phyloP scores from a whole-genome alignment of 2,888 invertebrate species.

The Lasioglossum zephyrum region DNA sequence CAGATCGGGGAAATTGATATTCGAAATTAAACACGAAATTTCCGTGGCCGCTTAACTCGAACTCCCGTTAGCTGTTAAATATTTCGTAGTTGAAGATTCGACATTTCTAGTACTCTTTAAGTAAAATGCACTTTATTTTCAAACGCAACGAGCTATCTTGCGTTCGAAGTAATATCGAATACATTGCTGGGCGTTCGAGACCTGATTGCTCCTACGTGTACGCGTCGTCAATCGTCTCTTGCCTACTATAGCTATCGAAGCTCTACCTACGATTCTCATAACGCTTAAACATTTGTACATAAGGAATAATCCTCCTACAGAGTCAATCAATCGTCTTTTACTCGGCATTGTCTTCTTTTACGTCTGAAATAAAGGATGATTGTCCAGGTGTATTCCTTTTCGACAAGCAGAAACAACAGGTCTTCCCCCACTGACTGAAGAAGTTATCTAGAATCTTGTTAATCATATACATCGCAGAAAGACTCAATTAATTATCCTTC shows the following conservation, averaged over 20 bases:
- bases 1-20: background rate
- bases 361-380: background rate
- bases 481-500: background rate
- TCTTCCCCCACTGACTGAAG: background rate
- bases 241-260: background rate
- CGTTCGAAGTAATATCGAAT: background rate
- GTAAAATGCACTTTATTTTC: background rate
- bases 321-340: background rate
- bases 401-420: background rate
- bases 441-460: background rate
- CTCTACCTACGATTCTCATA: background rate
- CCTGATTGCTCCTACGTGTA: slow-evolving; percentile 6
- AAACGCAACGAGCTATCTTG: background rate
- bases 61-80: background rate
- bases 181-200: background rate
- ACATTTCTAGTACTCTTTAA: background rate
- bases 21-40: background rate
- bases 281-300: background rate
- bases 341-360: background rate
- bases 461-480: background rate
- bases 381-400: background rate
- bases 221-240: slow-evolving; percentile 4
- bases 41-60: background rate
- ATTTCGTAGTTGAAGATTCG: background rate
- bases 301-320: background rate